These are phyloP conservation scores for Lasioglossum pauxillum DNA, from an alignment of 2,888 invertebrate genomes.

Conservation along the genomic window DNA sequence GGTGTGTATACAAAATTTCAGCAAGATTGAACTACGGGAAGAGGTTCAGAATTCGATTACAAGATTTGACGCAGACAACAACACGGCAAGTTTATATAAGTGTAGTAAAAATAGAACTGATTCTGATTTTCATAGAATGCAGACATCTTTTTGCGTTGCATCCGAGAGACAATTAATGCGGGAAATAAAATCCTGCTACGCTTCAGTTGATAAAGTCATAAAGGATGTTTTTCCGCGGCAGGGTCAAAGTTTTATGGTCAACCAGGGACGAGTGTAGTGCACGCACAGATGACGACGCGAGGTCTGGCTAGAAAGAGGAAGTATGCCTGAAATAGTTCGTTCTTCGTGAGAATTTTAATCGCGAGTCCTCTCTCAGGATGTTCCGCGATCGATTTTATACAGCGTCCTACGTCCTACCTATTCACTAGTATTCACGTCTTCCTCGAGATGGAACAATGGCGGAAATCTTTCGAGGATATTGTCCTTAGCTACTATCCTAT, in stretches of 20 bases:
- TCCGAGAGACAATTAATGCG: not conserved
- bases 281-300: not conserved
- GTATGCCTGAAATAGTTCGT: not conserved
- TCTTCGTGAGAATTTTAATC: not conserved
- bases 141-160: not conserved
- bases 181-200: not conserved
- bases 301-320: not conserved
- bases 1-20: too few species aligned
- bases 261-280: not conserved
- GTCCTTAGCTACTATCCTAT: not conserved
- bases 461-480: not conserved
- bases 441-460: slow-evolving; percentile 2
- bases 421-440: too few species aligned
- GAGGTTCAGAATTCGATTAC: too few species aligned
- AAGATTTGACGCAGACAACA: too few species aligned
- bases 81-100: too few species aligned
- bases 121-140: too few species aligned
- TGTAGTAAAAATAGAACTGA: too few species aligned
- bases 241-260: not conserved
- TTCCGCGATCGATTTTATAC: not conserved
- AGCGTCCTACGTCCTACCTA: not conserved
- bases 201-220: not conserved
- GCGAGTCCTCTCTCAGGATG: not conserved
- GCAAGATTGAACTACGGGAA: too few species aligned
- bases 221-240: not conserved